Percentiles rank a stretch among this genome's conserved stretches.
Conservation (phyloP, 2,113 vertebrate genomes). For the Apaloderma vittatum region DNA sequence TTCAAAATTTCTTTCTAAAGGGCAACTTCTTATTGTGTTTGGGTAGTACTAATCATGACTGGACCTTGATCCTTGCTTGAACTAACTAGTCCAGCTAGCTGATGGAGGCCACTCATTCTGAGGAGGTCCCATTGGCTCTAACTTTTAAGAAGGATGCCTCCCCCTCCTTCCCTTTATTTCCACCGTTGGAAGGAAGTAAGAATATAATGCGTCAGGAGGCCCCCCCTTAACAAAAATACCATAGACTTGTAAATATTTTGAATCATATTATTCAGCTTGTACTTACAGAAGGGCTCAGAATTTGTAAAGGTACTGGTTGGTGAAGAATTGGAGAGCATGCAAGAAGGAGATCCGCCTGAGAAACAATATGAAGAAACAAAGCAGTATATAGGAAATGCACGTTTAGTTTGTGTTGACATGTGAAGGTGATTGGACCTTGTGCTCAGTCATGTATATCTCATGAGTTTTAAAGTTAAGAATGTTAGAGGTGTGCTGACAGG, state of each 20-base stretch:
- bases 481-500: not conserved
- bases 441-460: not conserved
- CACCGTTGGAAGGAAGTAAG: constrained; percentile 39
- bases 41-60: not conserved
- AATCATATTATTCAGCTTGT: not conserved
- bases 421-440: not conserved
- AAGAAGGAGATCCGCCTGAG: not conserved
- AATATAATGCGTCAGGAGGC: constrained; percentile 31
- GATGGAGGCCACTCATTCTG: not conserved
- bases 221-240: not conserved
- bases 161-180: not conserved
- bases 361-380: not conserved
- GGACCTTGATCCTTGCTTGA: not conserved
- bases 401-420: not conserved
- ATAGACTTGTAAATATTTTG: not conserved
- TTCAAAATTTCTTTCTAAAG: not conserved
- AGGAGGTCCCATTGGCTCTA: not conserved
- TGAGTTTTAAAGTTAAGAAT: not conserved
- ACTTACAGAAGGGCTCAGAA: not conserved
- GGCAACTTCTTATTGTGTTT: not conserved
- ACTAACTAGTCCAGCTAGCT: constrained; percentile 38
- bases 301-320: not conserved
- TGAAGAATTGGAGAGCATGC: not conserved
- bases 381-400: not conserved
- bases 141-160: not conserved